Percentiles rank a stretch among this genome's conserved stretches.
phyloP scores from a whole-genome alignment of 1,140 invertebrate species.

The Holotrichia oblita region DNA sequence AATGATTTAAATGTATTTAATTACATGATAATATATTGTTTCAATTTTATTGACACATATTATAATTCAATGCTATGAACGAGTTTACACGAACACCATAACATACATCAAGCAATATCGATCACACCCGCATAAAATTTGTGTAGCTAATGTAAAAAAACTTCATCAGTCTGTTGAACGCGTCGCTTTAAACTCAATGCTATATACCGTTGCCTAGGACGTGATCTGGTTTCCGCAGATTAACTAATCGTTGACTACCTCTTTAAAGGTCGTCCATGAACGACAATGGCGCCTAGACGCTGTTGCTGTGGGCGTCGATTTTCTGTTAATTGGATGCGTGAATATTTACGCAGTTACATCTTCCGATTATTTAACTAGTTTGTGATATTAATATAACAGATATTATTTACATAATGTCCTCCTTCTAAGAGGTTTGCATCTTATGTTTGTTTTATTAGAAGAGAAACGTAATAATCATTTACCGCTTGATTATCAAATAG shows the following conservation, averaged over 20 bases:
- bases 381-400: too few relatives aligned
- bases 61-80: not conserved
- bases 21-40: not conserved
- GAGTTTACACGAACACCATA: not conserved
- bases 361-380: too few relatives aligned
- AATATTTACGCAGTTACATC: too few relatives aligned
- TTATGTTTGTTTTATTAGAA: too few relatives aligned
- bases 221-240: slow-evolving; percentile 21
- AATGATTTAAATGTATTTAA: not conserved
- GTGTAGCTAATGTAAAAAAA: not conserved
- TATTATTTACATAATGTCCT: too few relatives aligned
- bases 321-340: not conserved
- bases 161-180: slow-evolving; percentile 1
- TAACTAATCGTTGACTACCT: slow-evolving; percentile 16
- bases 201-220: slow-evolving; percentile 14
- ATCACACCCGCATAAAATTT: slow-evolving; percentile 10
- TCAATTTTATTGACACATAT: not conserved
- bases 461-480: too few relatives aligned
- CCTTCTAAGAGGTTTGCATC: too few relatives aligned
- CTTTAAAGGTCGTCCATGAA: not conserved
- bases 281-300: slow-evolving; percentile 27
- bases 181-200: not conserved
- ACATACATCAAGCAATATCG: not conserved
- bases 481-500: too few relatives aligned
- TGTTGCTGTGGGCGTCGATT: not conserved